Percentiles rank a stretch among this genome's conserved stretches.
These are phyloP conservation scores for Aleiodes sp. DNA, from an alignment of 1,140 invertebrate species.

Conservation along the genomic window DNA sequence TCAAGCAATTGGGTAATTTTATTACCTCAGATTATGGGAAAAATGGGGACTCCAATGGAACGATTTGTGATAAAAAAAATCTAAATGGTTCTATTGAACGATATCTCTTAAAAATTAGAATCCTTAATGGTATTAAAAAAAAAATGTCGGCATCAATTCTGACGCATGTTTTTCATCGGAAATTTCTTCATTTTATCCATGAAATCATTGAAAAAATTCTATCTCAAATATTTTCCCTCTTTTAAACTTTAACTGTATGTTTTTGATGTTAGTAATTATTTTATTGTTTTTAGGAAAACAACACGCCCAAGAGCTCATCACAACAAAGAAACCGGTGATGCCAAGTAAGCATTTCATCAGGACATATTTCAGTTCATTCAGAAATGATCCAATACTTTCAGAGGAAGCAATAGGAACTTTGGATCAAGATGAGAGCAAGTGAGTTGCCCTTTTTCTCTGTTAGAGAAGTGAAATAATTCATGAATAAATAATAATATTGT, in stretches of 20 bases:
- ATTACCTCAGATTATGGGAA: background rate
- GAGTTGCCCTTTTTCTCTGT: slow-evolving; percentile 21
- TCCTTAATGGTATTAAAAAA: no score
- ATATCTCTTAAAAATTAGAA: no score
- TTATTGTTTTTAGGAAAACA: slow-evolving; percentile 68
- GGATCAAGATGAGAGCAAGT: slow-evolving; percentile 40
- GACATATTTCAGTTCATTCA: slow-evolving; percentile 87
- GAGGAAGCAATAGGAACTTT: slow-evolving; percentile 37
- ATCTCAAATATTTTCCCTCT: no score
- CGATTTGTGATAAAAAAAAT: no score
- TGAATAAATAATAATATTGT: background rate
- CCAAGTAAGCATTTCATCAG: slow-evolving; percentile 87
- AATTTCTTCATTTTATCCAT: no score
- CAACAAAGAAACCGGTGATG: slow-evolving; percentile 74
- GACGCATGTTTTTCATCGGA: no score
- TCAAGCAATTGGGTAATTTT: slow-evolving; percentile 79
- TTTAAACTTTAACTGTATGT: no score
- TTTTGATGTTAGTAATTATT: no score
- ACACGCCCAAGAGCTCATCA: slow-evolving; percentile 77
- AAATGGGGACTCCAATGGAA: no score
- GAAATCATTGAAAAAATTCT: no score
- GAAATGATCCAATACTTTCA: slow-evolving; percentile 78
- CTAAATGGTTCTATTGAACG: no score
- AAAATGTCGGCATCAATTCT: no score
- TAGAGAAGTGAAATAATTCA: slow-evolving; percentile 12